Evolutionary conservation across 1,140 invertebrate genomes (phyloP).

Genomic region (Apocrypta bakeri): DNA sequence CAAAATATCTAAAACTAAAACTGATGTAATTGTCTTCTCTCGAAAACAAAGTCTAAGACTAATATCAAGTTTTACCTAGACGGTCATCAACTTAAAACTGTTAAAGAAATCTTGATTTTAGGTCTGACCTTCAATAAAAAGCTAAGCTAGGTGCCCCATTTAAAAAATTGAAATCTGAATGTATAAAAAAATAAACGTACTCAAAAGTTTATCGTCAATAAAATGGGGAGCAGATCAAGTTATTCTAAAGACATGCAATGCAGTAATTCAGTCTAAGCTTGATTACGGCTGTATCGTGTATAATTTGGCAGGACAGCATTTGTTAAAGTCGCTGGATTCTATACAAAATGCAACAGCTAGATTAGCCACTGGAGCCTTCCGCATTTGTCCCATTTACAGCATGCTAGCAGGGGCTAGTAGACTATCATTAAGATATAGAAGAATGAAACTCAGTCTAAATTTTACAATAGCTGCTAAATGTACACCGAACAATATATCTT

Average conservation of each 20-base stretch:
- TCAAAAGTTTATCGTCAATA: conserved; percentile 45
- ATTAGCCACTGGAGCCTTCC: conserved; percentile 46
- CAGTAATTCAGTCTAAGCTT: conserved; percentile 53
- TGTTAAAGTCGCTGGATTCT: conserved; percentile 47
- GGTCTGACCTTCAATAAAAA: not conserved
- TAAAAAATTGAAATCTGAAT: conserved; percentile 49
- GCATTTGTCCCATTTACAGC: conserved; percentile 42
- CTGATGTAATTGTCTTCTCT: too few species aligned
- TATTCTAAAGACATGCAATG: conserved; percentile 51
- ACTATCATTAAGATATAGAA: not conserved
- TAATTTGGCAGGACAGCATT: conserved; percentile 50
- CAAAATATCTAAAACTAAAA: too few species aligned
- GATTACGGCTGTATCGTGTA: conserved; percentile 57
- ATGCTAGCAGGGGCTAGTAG: not conserved
- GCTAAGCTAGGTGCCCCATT: not conserved
- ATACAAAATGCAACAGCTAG: conserved; percentile 38
- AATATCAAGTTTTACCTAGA: not conserved
- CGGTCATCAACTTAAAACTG: conserved; percentile 23
- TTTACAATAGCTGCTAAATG: not conserved
- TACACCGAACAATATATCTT: not conserved
- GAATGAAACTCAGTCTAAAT: not conserved
- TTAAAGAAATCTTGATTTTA: not conserved
- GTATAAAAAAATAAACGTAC: conserved; percentile 47
- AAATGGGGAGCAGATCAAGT: conserved; percentile 55
- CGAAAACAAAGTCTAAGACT: not conserved